Conservation (phyloP, 1,140 invertebrate genomes). For the Pachyrhynchus sulphureomaculatus region DNA sequence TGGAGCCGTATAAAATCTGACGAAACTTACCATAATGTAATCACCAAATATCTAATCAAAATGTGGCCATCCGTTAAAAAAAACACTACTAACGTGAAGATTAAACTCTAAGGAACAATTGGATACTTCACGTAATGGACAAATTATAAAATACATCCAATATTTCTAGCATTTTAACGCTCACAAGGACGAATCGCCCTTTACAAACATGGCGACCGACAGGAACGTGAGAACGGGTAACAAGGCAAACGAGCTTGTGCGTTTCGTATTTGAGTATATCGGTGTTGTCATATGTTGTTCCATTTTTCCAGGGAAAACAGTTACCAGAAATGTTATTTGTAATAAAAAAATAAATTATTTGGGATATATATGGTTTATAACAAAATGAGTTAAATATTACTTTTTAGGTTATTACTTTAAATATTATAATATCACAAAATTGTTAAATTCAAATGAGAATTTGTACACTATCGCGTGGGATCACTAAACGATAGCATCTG, state of each 20-base stretch:
- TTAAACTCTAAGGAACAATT: constrained; percentile 52
- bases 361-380: too few relatives aligned
- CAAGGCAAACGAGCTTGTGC: constrained; percentile 1
- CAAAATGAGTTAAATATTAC: too few relatives aligned
- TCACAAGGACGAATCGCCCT: constrained; percentile 57
- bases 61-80: constrained; percentile 55
- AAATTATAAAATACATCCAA: constrained; percentile 54
- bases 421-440: too few relatives aligned
- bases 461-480: too few relatives aligned
- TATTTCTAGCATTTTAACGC: constrained; percentile 57
- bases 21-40: constrained; percentile 63
- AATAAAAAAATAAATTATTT: too few relatives aligned
- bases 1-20: constrained; percentile 49
- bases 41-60: constrained; percentile 58
- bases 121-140: constrained; percentile 57
- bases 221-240: background rate
- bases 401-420: too few relatives aligned
- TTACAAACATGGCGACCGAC: constrained; percentile 61
- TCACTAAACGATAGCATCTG: too few relatives aligned
- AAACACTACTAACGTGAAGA: constrained; percentile 51
- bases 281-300: background rate
- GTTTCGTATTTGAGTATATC: background rate
- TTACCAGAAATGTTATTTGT: too few relatives aligned
- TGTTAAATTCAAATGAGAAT: too few relatives aligned
- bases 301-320: too few relatives aligned